Evolutionary conservation across 2,888 invertebrate genomes (phyloP), one percentile per base, ranked within the genome.

Genomic region (Eupeodes luniger): DNA sequence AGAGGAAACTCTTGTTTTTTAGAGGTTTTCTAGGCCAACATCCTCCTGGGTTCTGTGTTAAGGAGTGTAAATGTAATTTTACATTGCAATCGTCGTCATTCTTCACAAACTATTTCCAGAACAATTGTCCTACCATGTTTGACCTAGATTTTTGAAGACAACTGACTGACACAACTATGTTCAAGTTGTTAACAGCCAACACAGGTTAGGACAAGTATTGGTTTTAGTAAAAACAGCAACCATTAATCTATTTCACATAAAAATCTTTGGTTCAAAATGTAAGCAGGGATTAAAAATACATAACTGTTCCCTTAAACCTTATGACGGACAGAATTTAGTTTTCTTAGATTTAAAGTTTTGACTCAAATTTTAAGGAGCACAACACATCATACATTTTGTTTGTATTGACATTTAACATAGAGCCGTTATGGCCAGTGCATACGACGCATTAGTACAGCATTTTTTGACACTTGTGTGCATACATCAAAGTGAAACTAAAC

Each of bases 11-110:
- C 27, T 34, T n/a, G 19, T 40, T 70, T 70, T 78, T n/a, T 81
- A 74, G 81, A 81, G 5, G 49, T 47, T 70, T 72, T 81, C 36
- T 77, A 76, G 83, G 81, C 64, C 53, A 77, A 69, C 72, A 72
- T 66, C 69, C 61, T 62, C 12, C 61, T 53, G 64, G 75, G 47
- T 70, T n/a, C 47, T 57, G 57, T 66, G 12, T 19, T 64, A 47
- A 77, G 67, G 10, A 27, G 53, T 40, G 53, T 34, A 78, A 59
- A 78, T 64, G 62, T 75, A 81, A 79, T 84, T 80, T 67, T 44
- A 79, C 44, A 61, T 55, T 61, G 64, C 40, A 77, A 67, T 66
- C 76, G 10, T 66, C 76, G 10, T 67, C 61, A 57, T 47, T 77
- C 81, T 72, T 67, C 36, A 51, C 36, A 77, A 85, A 72, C 66